Percentiles rank a stretch among this genome's conserved stretches.
phyloP scores from a whole-genome alignment of 30 jellyfish, hydroid and myxozoan genomes.

The Rhopilema esculentum region DNA sequence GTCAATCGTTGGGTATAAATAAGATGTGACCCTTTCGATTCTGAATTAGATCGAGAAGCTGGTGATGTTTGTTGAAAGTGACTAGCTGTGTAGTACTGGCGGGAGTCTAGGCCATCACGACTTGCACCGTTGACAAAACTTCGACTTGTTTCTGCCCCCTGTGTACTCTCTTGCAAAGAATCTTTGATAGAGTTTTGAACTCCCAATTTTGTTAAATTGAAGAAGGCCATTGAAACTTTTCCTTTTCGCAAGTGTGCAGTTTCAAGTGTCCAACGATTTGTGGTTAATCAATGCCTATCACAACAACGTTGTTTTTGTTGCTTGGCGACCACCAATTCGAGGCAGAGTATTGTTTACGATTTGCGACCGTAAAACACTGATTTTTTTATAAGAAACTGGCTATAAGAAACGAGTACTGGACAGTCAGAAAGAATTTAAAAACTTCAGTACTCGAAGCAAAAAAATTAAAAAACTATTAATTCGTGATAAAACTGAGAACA shows the following conservation, averaged over 20 bases:
- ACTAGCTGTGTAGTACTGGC: not conserved
- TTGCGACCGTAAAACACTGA: not conserved
- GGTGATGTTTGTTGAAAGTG: not conserved
- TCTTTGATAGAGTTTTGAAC: conserved; percentile 77
- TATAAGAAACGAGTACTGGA: not conserved
- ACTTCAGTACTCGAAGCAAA: too few relatives aligned
- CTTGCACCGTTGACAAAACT: conserved; percentile 2
- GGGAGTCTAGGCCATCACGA: conserved; percentile 2
- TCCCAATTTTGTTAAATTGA: conserved; percentile 83
- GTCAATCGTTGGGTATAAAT: conserved; percentile 77
- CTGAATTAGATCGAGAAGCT: conserved; percentile 28
- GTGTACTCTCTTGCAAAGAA: conserved; percentile 39
- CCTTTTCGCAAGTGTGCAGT: not conserved
- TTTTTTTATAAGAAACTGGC: not conserved
- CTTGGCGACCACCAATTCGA: not conserved
- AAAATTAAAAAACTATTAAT: too few relatives aligned
- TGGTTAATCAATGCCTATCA: not conserved
- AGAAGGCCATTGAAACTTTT: conserved; percentile 69
- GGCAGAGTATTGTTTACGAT: not conserved
- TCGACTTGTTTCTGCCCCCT: not conserved
- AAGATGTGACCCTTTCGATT: conserved; percentile 77
- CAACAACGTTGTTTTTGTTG: not conserved
- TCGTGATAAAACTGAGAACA: too few relatives aligned
- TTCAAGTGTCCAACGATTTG: not conserved
- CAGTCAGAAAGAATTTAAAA: too few relatives aligned